Base-by-base conservation (phyloP, 2,113 vertebrate genomes). In the Cochlearius cochlearius region DNA sequence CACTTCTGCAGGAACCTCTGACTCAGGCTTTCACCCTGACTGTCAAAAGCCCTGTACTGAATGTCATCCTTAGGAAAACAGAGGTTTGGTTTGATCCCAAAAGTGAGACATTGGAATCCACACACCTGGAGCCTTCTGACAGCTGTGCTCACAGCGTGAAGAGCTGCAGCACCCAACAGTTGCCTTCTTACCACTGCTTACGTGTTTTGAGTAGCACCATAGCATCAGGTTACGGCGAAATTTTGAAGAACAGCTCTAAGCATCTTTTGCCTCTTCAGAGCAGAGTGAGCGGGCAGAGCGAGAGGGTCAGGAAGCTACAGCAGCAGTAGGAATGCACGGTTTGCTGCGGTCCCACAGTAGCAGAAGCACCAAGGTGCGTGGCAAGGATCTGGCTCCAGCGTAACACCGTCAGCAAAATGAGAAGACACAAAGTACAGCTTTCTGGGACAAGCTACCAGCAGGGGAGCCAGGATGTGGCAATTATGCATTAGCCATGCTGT, bases 401-500 rank as follows among this genome's bases (percentile, higher is more conserved):
- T 7, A 55, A 11, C 34, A 49, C 15, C 34, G 13, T 29, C 52
- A 53, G 22, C 52, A 80, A 88, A 77, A 59, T 0, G 0, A 53
- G 67, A 73, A 82, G 34, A 53, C 58, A 68, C 9, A 27, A 52
- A 49, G 15, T 8, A 71, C 26, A 67, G 27, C 43, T 82, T 47
- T 47, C 85, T 78, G 60, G 25, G 30, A 60, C 7, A 59, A 64
- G 18, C 10, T 90, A 38, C 32, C 4, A 1, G 49, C n/a, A 59
- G 27, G 21, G 21, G 5, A 89, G 41, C n/a, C 72, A 89, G 74
- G 73, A 81, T 52, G 52, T 85, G 84, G 83, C 73, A 86, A 59
- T 1, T 0, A 0, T 50, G 41, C 12, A 1, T 32, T 71, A 67
- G n/a, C 47, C 56, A 8, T 2, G 1, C 56, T 67, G 52, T 1